phyloP scores from a whole-genome alignment of 2,888 invertebrate genomes.

The Miltochrista miniata region DNA sequence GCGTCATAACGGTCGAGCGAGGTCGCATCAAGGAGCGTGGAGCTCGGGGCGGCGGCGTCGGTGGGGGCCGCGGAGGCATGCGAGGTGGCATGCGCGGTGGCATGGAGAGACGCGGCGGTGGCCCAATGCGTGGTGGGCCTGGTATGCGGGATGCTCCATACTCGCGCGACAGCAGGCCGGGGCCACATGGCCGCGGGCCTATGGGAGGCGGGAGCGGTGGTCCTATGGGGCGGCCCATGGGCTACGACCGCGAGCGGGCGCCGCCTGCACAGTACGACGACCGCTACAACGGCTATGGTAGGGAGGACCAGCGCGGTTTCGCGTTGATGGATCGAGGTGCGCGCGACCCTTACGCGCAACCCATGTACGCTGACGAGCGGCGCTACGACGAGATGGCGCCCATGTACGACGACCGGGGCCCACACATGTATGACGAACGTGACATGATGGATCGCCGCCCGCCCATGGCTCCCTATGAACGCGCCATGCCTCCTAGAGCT shows the following conservation, averaged over 20 bases:
- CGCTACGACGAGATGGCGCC: constrained; percentile 46
- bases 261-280: constrained; percentile 61
- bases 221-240: constrained; percentile 46
- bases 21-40: constrained; percentile 90
- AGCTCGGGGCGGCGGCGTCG: constrained; percentile 76
- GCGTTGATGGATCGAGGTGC: constrained; percentile 68
- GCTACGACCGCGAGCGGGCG: constrained; percentile 66
- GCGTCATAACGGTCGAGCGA: constrained; percentile 92
- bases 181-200: constrained; percentile 61
- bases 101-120: constrained; percentile 62
- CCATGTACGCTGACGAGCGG: constrained; percentile 47
- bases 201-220: constrained; percentile 47
- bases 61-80: constrained; percentile 70
- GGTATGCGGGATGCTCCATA: constrained; percentile 59
- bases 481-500: constrained; percentile 58
- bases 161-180: constrained; percentile 53
- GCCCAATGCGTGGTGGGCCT: constrained; percentile 57
- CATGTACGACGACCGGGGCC: constrained; percentile 53
- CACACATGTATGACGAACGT: constrained; percentile 70
- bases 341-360: constrained; percentile 66
- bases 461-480: constrained; percentile 60
- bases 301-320: constrained; percentile 74
- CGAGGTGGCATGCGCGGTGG: constrained; percentile 76
- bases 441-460: constrained; percentile 66
- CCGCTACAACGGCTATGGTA: constrained; percentile 72